phyloP scores from a whole-genome alignment of 2,888 invertebrate species.

The Chymomyza fuscimana region DNA sequence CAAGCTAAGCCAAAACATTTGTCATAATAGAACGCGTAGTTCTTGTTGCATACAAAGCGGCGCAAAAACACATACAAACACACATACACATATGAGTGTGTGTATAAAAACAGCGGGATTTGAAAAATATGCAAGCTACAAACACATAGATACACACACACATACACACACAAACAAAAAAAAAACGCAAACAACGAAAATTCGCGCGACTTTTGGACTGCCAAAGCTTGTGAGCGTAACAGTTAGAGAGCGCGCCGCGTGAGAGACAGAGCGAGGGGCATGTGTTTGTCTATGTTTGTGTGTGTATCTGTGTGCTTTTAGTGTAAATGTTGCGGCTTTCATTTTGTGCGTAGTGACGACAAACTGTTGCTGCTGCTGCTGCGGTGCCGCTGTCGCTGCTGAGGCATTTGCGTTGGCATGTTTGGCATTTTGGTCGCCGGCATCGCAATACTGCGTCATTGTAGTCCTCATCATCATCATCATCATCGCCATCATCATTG shows the following conservation, averaged over 20 bases:
- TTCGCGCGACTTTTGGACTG: not conserved
- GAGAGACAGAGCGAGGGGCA: slow-evolving; percentile 2
- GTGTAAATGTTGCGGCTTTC: slow-evolving; percentile 41
- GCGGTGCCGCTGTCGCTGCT: slow-evolving; percentile 21
- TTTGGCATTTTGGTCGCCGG: slow-evolving; percentile 52
- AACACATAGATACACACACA: not conserved
- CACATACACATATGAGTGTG: not conserved
- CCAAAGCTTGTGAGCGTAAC: not conserved
- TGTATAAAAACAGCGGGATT: not conserved
- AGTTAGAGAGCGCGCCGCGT: slow-evolving; percentile 13
- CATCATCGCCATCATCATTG: slow-evolving; percentile 3
- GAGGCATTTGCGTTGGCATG: slow-evolving; percentile 55
- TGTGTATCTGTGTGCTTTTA: slow-evolving; percentile 26
- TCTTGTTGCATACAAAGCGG: slow-evolving; percentile 5
- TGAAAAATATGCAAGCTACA: not conserved
- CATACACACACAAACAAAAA: not conserved
- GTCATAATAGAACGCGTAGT: slow-evolving; percentile 6
- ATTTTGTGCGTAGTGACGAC: slow-evolving; percentile 36
- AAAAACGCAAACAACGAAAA: not conserved
- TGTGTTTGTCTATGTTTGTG: not conserved
- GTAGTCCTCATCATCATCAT: not conserved
- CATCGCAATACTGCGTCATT: not conserved
- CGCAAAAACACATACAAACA: not conserved
- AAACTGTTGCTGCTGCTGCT: slow-evolving; percentile 62
- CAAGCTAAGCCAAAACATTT: slow-evolving; percentile 8